These are phyloP conservation scores for Mesochorus sp. DNA, from an alignment of 2,888 invertebrate species.

Conservation along the genomic window DNA sequence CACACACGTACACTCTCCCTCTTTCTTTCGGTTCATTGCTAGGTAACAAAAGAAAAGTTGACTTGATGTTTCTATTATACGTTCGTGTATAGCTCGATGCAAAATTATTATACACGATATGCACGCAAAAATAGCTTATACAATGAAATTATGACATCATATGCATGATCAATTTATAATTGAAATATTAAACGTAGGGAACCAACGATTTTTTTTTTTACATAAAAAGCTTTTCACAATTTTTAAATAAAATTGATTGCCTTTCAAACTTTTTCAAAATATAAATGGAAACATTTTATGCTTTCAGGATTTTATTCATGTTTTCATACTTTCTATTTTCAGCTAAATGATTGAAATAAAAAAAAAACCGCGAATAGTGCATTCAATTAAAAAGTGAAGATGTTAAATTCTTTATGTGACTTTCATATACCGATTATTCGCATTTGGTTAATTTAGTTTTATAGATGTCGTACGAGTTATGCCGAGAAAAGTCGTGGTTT, in stretches of 20 bases:
- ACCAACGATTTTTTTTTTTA: background rate
- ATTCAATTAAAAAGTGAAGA: slow-evolving; percentile 11
- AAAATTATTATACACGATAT: background rate
- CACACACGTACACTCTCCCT: background rate
- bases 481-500: slow-evolving; percentile 27
- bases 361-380: background rate
- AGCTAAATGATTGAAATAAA: background rate
- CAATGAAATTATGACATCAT: background rate
- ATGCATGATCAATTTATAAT: background rate
- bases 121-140: background rate
- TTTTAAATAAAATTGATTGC: too few species aligned
- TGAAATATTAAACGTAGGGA: background rate
- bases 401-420: background rate
- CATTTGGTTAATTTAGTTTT: slow-evolving; percentile 6
- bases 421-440: slow-evolving; percentile 15
- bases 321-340: background rate
- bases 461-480: slow-evolving; percentile 6
- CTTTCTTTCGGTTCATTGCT: background rate
- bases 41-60: slow-evolving; percentile 36
- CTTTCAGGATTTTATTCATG: background rate
- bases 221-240: too few species aligned
- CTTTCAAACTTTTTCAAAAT: too few species aligned
- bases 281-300: background rate
- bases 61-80: slow-evolving; percentile 5
- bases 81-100: background rate